Percentiles rank a stretch among this genome's conserved stretches.
phyloP scores from a whole-genome alignment of 2,888 invertebrate species.

The Himalopsyche kuldschensis region DNA sequence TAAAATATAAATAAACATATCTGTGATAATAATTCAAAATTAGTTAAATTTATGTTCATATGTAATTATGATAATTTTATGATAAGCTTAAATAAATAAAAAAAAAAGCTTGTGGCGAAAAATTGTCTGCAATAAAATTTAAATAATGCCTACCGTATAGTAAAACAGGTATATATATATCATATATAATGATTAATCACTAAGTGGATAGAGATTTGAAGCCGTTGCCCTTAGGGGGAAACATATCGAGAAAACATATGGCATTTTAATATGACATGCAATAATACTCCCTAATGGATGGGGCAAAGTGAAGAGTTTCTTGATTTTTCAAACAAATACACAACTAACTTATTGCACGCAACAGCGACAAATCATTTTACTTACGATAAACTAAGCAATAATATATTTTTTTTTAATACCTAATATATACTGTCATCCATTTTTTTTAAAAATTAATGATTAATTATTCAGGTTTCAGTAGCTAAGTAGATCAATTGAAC shows the following conservation, averaged over 20 bases:
- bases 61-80: background rate
- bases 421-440: too few relatives aligned
- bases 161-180: background rate
- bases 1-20: background rate
- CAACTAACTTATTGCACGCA: too few relatives aligned
- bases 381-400: too few relatives aligned
- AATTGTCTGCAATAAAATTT: background rate
- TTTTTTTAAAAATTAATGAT: too few relatives aligned
- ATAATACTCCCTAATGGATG: too few relatives aligned
- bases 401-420: too few relatives aligned
- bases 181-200: background rate
- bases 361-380: too few relatives aligned
- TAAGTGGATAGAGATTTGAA: background rate
- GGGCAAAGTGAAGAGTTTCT: too few relatives aligned
- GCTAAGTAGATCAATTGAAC: too few relatives aligned
- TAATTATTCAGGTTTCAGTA: too few relatives aligned
- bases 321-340: too few relatives aligned
- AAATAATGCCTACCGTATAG: background rate
- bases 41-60: background rate
- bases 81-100: background rate
- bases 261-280: too few relatives aligned
- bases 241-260: background rate
- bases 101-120: background rate
- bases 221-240: background rate
- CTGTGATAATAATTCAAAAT: background rate